Evolutionary conservation across 1,140 invertebrate genomes (phyloP), one percentile per base, ranked within the genome.

Genomic region (Anastrepha ludens): DNA sequence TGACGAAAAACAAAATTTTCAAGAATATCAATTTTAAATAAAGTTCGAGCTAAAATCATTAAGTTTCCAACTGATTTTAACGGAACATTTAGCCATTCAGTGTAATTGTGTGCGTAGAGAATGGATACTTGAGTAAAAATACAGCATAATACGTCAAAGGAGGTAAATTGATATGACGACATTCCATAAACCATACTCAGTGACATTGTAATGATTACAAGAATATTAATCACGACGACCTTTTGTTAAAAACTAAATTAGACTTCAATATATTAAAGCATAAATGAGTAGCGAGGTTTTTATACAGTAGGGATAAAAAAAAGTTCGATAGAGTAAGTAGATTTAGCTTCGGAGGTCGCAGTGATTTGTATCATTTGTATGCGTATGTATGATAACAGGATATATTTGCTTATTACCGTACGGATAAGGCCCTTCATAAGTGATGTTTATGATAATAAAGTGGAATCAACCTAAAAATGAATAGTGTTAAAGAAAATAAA

Each of bases 161-260:
- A 70, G 67, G 67, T 70, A 70, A 70, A 70, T 70, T 44, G 39
- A 41, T 44, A 41, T 70, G 3, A 41, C 67, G 67, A 70, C 67
- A 70, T 70, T 47, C 39, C 67, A 13, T 39, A 70, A 41, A 70
- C 4, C 7, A 15, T 13, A n/a, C 9, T 39, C 39, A 70, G 39
- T 41, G 67, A 15, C 39, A 62, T 62, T 15, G 8, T 13, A 70
- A 5, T 13, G 39, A 44, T 39, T 44, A 44, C 9, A 70, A 44
- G 11, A 70, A 39, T 44, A 15, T 65, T 65, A 65, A 29, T 65
- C 41, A 44, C 4, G 39, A 70, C 15, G 67, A 39, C 17, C 11
- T 3, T 1, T 39, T 13, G 41, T 39, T 70, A 39, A 44, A 70
- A 70, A 39, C 41, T 15, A 41, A 44, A 39, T 70, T 6, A 47